Evolutionary conservation across 2,113 vertebrate genomes (phyloP), one percentile per base, ranked within the genome.

Genomic region (Pandion haliaetus): DNA sequence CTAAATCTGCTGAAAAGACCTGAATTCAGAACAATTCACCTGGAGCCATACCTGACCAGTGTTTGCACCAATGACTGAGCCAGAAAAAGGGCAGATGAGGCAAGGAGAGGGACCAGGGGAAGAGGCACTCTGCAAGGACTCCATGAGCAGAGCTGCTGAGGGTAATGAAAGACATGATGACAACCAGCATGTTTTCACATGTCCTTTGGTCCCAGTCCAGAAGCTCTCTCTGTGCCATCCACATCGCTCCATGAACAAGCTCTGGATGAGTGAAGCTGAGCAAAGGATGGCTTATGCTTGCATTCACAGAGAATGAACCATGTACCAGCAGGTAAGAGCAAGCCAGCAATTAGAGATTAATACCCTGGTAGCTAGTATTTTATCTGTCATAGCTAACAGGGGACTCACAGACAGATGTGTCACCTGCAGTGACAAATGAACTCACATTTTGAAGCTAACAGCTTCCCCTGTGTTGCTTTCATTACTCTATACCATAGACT

Each of bases 91-190:
- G 12, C 36, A 47, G 49, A 32, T 0, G 7, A 52, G 26, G 26
- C 23, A 65, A 7, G n/a, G 25, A 21, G 36, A 44, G 29, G 9
- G 57, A 17, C 2, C 1, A 14, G 19, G 9, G 24, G 8, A 57
- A 6, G 25, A 52, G 29, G 6, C 2, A 4, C 6, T 61, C 14
- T 57, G 14, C 1, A 42, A 47, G 8, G 12, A 21, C 10, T 14
- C 5, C 1, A 2, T 5, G 11, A 38, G n/a, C 14, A 34, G 55
- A 55, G 36, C 29, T 38, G 2, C 17, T 2, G 24, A 20, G 32
- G 57, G 32, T 4, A 29, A 40, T 29, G 49, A 32, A 88, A 54
- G 28, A 18, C 14, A 8, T 8, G 25, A 14, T 62, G 38, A 29
- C 29, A 76, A 69, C n/a, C 6, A 50, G n/a, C 14, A 14, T 5